A percentile compares a stretch with the other conserved stretches of the same genome.
Evolutionary conservation across 2,113 vertebrate species (phyloP).

Genomic region (Sinocyclocheilus anophthalmus): DNA sequence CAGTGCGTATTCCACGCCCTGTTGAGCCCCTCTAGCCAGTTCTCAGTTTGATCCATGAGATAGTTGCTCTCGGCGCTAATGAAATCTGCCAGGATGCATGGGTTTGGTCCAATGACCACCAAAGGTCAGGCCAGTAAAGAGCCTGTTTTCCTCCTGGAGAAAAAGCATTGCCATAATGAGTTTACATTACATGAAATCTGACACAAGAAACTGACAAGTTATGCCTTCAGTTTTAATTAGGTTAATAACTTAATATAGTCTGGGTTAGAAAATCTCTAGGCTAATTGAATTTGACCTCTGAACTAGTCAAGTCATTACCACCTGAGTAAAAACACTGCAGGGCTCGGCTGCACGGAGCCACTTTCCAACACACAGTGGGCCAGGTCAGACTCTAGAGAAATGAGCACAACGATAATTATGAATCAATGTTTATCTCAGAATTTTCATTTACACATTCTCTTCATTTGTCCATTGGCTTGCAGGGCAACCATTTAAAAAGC

Average conservation of each 20-base stretch:
- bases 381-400: slow-evolving; percentile 64
- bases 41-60: slow-evolving; percentile 74
- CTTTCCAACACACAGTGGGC: slow-evolving; percentile 30
- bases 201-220: slow-evolving; percentile 58
- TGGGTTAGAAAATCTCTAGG: slow-evolving; percentile 53
- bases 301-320: slow-evolving; percentile 65
- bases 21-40: slow-evolving; percentile 51
- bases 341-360: slow-evolving; percentile 39
- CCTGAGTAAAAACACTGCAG: slow-evolving; percentile 54
- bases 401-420: slow-evolving; percentile 65
- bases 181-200: slow-evolving; percentile 56
- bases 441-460: slow-evolving; percentile 64
- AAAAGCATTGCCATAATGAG: slow-evolving; percentile 58
- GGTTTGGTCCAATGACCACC: slow-evolving; percentile 65
- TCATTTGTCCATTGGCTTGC: slow-evolving; percentile 62
- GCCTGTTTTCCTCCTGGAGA: slow-evolving; percentile 54
- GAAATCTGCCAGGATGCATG: slow-evolving; percentile 71
- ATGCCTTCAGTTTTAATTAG: slow-evolving; percentile 64
- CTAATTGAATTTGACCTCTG: slow-evolving; percentile 68
- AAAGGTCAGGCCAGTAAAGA: slow-evolving; percentile 72
- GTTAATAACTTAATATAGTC: slow-evolving; percentile 66
- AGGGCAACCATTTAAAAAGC: slow-evolving; percentile 68
- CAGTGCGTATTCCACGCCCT: slow-evolving; percentile 51
- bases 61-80: slow-evolving; percentile 69
- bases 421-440: slow-evolving; percentile 67